phyloP scores from a whole-genome alignment of 2,797 vertebrate species.

The Sphaeramia orbicularis region DNA sequence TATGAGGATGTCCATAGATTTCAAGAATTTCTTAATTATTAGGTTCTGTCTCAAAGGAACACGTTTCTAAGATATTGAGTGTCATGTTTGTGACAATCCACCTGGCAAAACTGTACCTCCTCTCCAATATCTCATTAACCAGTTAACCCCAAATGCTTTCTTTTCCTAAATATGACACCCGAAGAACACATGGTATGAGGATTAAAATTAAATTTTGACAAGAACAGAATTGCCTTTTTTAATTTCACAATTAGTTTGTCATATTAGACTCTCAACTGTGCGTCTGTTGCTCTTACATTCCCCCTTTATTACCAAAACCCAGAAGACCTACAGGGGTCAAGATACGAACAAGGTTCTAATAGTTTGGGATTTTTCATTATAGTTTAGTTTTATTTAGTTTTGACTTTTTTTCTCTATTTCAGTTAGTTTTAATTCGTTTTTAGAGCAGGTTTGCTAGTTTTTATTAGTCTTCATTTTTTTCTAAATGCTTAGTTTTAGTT shows the following conservation, averaged over 20 bases:
- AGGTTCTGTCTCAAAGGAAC: background rate
- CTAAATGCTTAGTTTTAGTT: too few species aligned
- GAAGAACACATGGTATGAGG: background rate
- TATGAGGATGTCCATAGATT: slow-evolving; percentile 11
- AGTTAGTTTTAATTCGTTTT: too few species aligned
- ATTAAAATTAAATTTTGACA: background rate
- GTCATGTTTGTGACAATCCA: slow-evolving; percentile 29
- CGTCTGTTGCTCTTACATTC: too few species aligned
- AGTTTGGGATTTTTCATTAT: too few species aligned
- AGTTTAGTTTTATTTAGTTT: too few species aligned
- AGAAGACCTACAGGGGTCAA: too few species aligned
- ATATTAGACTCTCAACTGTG: background rate
- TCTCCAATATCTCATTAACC: background rate
- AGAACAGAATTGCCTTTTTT: background rate
- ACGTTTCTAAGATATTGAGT: slow-evolving; percentile 1
- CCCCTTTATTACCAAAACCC: too few species aligned
- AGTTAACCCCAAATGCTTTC: background rate
- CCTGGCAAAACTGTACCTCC: slow-evolving; percentile 8
- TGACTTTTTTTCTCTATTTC: too few species aligned
- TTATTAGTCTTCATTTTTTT: too few species aligned
- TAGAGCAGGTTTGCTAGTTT: too few species aligned
- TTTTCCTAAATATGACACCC: background rate
- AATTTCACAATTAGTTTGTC: background rate
- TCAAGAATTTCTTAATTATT: slow-evolving; percentile 33
- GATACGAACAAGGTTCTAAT: too few species aligned